Base-by-base conservation (phyloP, 2,113 vertebrate genomes). In the Malurus elegans region DNA sequence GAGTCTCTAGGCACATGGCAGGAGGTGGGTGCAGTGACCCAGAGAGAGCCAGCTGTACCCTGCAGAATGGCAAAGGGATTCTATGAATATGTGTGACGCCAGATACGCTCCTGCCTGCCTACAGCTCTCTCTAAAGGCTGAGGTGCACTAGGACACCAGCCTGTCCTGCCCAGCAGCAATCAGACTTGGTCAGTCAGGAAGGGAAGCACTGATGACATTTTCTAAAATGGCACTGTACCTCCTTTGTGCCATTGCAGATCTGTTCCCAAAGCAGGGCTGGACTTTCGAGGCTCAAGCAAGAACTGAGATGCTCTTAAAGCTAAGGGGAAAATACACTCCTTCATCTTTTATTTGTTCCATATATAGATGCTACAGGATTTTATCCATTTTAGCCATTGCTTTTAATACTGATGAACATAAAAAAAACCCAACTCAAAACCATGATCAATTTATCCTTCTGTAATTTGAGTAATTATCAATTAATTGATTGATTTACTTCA, bases 11-110 rank as follows among this genome's bases (percentile, higher is more conserved):
- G 65, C 47, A 24, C 7, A 0, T 4, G 40, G 38, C 50, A 45
- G 56, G 48, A 62, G 26, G 53, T 61, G 74, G 56, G 36, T 64
- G 5, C 1, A 2, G 17, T 64, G 79, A 51, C 34, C 26, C 34
- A 32, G 53, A 38, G 61, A 18, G n/a, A 40, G 25, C 29, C 36
- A 45, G 6, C 31, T 80, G 60, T 53, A 70, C 50, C 42, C 50
- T 24, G 34, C 40, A 50, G 36, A 61, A 72, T 24, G 71, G 48
- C 58, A 86, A 29, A 54, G 25, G 20, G 54, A 66, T 26, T 28
- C 36, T 28, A 44, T 29, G 79, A 56, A 53, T 48, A 42, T 0
- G 0, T 6, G 3, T 71, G 78, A 67, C 45, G 42, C 2, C 42
- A 88, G 89, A 12, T 42, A 38, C 0, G 5, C 5, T 66, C 80